These are phyloP conservation scores for Andricus curvator DNA, from an alignment of 2,888 invertebrate genomes.

Conservation along the genomic window DNA sequence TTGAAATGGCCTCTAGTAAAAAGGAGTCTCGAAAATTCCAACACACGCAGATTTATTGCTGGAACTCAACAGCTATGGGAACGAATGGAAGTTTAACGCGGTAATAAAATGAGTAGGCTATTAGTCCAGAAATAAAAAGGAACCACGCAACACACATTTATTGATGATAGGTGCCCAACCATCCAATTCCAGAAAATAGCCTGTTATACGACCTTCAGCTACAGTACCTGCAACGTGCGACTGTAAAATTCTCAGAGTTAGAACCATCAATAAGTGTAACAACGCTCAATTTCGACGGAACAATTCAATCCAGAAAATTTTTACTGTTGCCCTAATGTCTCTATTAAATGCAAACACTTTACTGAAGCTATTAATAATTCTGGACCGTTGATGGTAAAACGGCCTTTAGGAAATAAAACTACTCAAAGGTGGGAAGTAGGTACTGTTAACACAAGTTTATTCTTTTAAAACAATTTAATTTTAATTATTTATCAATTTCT, in stretches of 20 bases:
- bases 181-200: not conserved
- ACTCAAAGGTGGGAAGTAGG: not conserved
- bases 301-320: not conserved
- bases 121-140: conserved; percentile 1
- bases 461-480: not conserved
- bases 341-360: not conserved
- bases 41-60: not conserved
- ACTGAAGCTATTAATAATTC: not conserved
- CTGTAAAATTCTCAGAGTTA: not conserved
- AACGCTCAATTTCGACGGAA: not conserved
- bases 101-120: conserved; percentile 54
- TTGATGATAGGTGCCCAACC: not conserved
- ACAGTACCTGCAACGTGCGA: not conserved
- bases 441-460: not conserved
- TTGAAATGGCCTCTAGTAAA: not conserved
- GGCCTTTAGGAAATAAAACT: not conserved
- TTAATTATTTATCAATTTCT: not conserved
- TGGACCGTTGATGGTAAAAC: not conserved
- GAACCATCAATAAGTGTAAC: not conserved
- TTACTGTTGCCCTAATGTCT: not conserved
- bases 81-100: conserved; percentile 62
- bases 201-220: not conserved
- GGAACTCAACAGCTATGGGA: not conserved
- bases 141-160: not conserved
- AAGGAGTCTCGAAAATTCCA: not conserved